phyloP scores from a whole-genome alignment of 2,888 invertebrate genomes.

The Lithosia quadra region DNA sequence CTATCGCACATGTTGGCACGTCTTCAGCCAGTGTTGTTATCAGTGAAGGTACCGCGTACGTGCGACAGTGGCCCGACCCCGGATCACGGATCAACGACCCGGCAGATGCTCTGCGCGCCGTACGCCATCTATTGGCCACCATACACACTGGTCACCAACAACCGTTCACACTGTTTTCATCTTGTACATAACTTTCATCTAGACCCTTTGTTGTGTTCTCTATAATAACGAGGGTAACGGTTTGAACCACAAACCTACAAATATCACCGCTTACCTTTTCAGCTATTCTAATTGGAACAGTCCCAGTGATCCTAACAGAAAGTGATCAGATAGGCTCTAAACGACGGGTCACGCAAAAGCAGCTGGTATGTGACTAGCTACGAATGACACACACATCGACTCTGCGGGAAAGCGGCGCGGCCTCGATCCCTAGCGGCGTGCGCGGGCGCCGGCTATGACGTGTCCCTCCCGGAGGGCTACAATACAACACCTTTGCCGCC shows the following conservation, averaged over 20 bases:
- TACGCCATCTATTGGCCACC: conserved; percentile 59
- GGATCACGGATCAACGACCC: conserved; percentile 74
- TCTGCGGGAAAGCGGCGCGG: conserved; percentile 67
- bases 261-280: conserved; percentile 3
- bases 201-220: conserved; percentile 18
- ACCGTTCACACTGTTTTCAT: conserved; percentile 41
- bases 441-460: conserved; percentile 56
- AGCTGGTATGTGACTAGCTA: conserved; percentile 34
- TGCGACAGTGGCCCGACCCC: conserved; percentile 30
- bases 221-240: conserved; percentile 11
- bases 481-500: not conserved
- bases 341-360: conserved; percentile 17
- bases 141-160: conserved; percentile 28
- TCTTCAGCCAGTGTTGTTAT: conserved; percentile 32
- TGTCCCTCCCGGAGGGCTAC: conserved; percentile 36
- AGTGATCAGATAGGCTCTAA: conserved; percentile 10
- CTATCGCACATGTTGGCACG: conserved; percentile 9
- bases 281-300: conserved; percentile 5
- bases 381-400: conserved; percentile 48
- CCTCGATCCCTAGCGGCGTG: conserved; percentile 59
- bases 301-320: conserved; percentile 6
- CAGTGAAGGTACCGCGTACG: conserved; percentile 25
- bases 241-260: conserved; percentile 5
- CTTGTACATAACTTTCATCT: conserved; percentile 30
- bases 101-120: conserved; percentile 46